Base-by-base conservation (phyloP, 2,888 invertebrate species). In the Tenthredo distinguenda region DNA sequence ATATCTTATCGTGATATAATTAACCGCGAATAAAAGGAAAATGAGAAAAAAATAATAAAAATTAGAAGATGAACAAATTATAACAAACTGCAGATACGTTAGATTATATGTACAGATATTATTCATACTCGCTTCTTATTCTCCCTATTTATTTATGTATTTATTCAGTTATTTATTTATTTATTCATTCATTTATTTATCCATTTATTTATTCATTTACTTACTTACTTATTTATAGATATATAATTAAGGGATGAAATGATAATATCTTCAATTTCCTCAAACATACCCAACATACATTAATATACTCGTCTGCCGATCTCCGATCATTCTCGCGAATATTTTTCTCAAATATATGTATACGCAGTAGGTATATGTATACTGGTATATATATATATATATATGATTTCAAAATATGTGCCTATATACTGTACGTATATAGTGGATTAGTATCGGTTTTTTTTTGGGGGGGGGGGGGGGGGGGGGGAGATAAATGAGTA, bases 1-100 rank as follows among this genome's bases (percentile, higher is more conserved):
- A 86, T 74, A 85, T 81, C 84, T 62, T 34, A 81, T 86, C 86
- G 84, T 85, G 86, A 47, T 84, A 55, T 65, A 84, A 86, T 87
- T 85, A 83, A 87, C 82, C 84, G 85, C 85, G 86, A 86, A 81
- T 47, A 47, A 82, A 68, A 84, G 43, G 58, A 58, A 71, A 58
- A 74, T 83, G 82, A 79, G 55, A 65, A 84, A 31, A 62, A 6
- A 82, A 84, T 85, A 72, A 82, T 58, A 82, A 43, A 37, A 68
- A 31, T 31, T 3, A 31, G 15, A 65, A 65, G 5, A 65, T 0
- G 10, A 65, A 65, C 31, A 26, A 26, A 65, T 31, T 65, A 65
- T 10, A 65, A 65, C 9, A 21, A 31, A 31, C 5, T 65, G 18
- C 21, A 26, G 10, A 31, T 34, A 31, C 15, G 18, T 68, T 34